These are phyloP conservation scores for Scolopax bukidnonensis DNA, from an alignment of 2,797 vertebrate genomes.

Conservation along the genomic window DNA sequence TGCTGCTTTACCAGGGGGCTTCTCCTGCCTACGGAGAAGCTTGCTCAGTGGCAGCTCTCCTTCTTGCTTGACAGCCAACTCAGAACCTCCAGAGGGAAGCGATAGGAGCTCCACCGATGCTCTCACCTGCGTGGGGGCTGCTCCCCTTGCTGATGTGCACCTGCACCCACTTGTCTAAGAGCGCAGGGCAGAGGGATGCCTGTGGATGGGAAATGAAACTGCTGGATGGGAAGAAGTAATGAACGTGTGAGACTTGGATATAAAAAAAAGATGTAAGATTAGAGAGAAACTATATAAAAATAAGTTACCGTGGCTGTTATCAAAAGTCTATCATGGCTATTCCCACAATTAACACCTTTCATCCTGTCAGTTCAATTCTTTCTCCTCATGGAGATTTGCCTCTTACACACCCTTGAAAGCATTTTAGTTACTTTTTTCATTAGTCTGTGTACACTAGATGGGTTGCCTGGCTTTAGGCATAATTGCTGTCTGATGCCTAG, in stretches of 20 bases:
- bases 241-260: background rate
- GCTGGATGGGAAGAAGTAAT: background rate
- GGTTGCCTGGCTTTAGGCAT: background rate
- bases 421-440: background rate
- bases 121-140: background rate
- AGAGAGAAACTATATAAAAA: background rate
- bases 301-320: background rate
- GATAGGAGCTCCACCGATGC: background rate
- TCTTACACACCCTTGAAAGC: background rate
- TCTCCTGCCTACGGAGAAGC: fast-evolving
- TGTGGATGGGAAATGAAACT: fast-evolving
- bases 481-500: slow-evolving; percentile 20
- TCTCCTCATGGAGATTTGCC: background rate
- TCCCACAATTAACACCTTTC: background rate
- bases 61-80: background rate
- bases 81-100: background rate
- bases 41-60: background rate
- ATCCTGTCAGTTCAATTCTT: background rate
- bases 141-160: fast-evolving
- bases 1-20: background rate
- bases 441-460: background rate
- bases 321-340: background rate
- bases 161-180: no score
- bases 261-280: background rate
- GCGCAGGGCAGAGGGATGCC: background rate